phyloP scores from a whole-genome alignment of 2,888 invertebrate genomes.

The Auanema freiburgensis region DNA sequence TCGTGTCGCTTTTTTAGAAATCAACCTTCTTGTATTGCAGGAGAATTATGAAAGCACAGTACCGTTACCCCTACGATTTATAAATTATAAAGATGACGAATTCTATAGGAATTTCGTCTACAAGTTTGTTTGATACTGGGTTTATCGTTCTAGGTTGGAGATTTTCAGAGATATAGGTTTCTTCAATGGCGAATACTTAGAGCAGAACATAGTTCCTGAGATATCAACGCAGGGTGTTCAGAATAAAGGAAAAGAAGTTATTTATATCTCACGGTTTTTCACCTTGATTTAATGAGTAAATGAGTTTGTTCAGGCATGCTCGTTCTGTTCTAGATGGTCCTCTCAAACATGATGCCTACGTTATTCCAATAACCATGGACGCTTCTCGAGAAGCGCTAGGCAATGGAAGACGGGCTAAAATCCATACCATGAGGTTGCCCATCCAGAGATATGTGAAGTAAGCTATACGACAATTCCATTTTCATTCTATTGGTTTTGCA shows the following conservation, averaged over 20 bases:
- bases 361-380: slow-evolving; percentile 45
- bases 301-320: slow-evolving; percentile 34
- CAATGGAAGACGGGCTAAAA: slow-evolving; percentile 33
- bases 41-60: too few relatives aligned
- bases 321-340: slow-evolving; percentile 53
- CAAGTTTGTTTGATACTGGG: not conserved
- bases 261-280: slow-evolving; percentile 36
- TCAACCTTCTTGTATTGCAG: slow-evolving; percentile 2
- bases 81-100: too few relatives aligned
- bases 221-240: slow-evolving; percentile 18
- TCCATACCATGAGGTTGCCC: slow-evolving; percentile 46
- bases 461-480: slow-evolving; percentile 10
- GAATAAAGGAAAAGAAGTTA: slow-evolving; percentile 20
- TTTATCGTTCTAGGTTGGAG: not conserved
- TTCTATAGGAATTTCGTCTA: not conserved
- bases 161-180: slow-evolving; percentile 20
- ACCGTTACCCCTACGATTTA: too few relatives aligned
- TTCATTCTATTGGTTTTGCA: slow-evolving; percentile 15
- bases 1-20: slow-evolving; percentile 22
- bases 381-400: slow-evolving; percentile 36
- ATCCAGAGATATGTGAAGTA: slow-evolving; percentile 50
- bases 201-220: slow-evolving; percentile 27
- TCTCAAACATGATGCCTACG: slow-evolving; percentile 42
- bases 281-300: too few relatives aligned
- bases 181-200: slow-evolving; percentile 16